Evolutionary conservation across 92 coral and sea anemone genomes (phyloP), one percentile per base, ranked within the genome.

Genomic region (Porites divaricata): DNA sequence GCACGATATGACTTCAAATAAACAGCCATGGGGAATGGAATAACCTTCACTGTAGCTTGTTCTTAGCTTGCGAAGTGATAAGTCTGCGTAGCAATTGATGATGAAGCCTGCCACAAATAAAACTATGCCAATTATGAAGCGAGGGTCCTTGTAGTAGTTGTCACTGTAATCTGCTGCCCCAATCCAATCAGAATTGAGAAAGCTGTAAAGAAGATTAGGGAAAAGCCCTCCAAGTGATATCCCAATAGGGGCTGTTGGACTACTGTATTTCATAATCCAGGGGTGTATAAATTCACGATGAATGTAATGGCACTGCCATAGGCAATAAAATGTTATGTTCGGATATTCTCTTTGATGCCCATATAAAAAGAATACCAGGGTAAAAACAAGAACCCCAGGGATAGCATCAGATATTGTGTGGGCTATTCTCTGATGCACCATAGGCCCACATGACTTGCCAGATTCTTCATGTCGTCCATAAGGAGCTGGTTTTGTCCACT

Each of bases 211-310:
- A 5, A 90, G 71, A 23, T 90, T 90, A 1, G 90, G 90, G 24
- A 90, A 90, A 0, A 90, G 48, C 3, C 88, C 88, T 5, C 80
- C 93, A 2, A 90, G 61, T 19, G 90, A 85, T 48, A 90, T 90
- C 25, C 90, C 90, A 26, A 90, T 50, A 0, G 93, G 93, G 19
- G 90, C 86, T 51, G 70, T 90, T 24, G 88, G 79, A 71, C 57
- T 79, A 73, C 93, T 86, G 74, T 90, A 90, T 28, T 77, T 86
- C 93, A 90, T 90, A 52, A 90, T 70, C 93, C 93, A 90, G 2
- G 93, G 93, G 70, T 90, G 90, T 16, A 90, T 86, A 53, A 90
- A 26, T 14, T 90, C 93, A 59, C 93, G 93, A 58, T 90, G 93
- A 65, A 86, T n/a, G 51, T 86, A 90, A 79, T 90, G 93, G 64